Conservation (phyloP, 2,113 vertebrate species). For the Trichechus manatus region DNA sequence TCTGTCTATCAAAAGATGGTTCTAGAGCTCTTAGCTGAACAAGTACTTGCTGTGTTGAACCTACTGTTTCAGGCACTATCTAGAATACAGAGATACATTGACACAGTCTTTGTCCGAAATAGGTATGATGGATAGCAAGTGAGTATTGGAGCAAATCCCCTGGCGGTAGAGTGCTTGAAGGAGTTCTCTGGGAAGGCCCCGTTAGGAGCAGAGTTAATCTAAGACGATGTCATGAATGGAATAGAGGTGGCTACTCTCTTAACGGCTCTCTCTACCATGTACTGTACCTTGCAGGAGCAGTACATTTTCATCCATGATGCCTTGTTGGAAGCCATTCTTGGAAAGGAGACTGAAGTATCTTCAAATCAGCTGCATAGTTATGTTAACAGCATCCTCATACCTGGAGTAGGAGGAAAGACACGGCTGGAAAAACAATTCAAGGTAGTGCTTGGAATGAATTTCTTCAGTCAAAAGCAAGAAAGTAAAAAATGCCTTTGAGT, state of each 20-base stretch:
- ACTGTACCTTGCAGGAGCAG: slow-evolving; percentile 91
- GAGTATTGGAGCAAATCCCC: not conserved
- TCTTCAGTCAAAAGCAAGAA: not conserved
- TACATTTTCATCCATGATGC: slow-evolving; percentile 97
- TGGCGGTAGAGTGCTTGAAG: not conserved
- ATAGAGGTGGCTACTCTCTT: accelerated
- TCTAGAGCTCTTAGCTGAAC: not conserved
- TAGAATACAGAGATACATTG: not conserved
- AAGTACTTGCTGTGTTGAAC: not conserved
- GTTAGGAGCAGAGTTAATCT: not conserved
- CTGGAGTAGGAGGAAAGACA: slow-evolving; percentile 92
- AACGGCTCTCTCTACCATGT: not conserved
- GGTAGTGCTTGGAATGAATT: slow-evolving; percentile 84
- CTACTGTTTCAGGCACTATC: not conserved
- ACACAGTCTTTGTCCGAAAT: not conserved
- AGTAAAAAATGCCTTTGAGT: not conserved
- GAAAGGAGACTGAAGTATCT: slow-evolving; percentile 95
- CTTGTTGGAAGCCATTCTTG: slow-evolving; percentile 96
- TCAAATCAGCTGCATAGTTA: slow-evolving; percentile 94
- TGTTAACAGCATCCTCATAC: slow-evolving; percentile 94
- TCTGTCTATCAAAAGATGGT: not conserved
- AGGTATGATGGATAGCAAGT: not conserved
- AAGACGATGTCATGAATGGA: not conserved
- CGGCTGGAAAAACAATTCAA: slow-evolving; percentile 96
- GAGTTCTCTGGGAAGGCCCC: not conserved